Conservation (phyloP, 2,888 invertebrate genomes). For the Helleia helle region DNA sequence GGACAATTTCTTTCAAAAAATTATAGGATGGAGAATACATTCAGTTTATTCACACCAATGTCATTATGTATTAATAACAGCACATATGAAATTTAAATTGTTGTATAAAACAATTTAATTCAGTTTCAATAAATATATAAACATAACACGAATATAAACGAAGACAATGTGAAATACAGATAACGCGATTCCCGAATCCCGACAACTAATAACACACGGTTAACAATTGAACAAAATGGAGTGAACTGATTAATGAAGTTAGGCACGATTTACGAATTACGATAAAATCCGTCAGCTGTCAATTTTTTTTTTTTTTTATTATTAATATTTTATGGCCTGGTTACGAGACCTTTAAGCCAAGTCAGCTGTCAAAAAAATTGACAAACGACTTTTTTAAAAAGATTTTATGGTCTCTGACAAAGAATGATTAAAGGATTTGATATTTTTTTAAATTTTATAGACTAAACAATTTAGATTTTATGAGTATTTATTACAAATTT, state of each 20-base stretch:
- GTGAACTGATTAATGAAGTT: conserved; percentile 41
- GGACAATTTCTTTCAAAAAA: conserved; percentile 25
- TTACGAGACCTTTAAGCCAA: too few relatives aligned
- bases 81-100: conserved; percentile 10
- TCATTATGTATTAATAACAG: conserved; percentile 38
- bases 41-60: conserved; percentile 40
- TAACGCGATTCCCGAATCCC: conserved; percentile 26
- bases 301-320: not conserved
- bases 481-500: too few relatives aligned
- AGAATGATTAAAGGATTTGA: too few relatives aligned
- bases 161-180: conserved; percentile 36
- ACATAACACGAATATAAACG: conserved; percentile 43
- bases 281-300: not conserved
- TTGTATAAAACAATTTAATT: conserved; percentile 1
- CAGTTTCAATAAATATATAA: conserved; percentile 11
- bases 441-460: too few relatives aligned
- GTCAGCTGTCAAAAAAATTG: too few relatives aligned
- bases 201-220: conserved; percentile 20
- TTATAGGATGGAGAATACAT: conserved; percentile 37
- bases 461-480: too few relatives aligned
- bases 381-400: too few relatives aligned
- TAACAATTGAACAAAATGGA: conserved; percentile 35
- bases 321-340: not conserved
- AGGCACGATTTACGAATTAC: conserved; percentile 9
- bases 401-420: too few relatives aligned